A percentile compares a stretch with the other conserved stretches of the same genome.
Evolutionary conservation across 1,140 invertebrate genomes (phyloP).

Genomic region (Drosophila saltans): DNA sequence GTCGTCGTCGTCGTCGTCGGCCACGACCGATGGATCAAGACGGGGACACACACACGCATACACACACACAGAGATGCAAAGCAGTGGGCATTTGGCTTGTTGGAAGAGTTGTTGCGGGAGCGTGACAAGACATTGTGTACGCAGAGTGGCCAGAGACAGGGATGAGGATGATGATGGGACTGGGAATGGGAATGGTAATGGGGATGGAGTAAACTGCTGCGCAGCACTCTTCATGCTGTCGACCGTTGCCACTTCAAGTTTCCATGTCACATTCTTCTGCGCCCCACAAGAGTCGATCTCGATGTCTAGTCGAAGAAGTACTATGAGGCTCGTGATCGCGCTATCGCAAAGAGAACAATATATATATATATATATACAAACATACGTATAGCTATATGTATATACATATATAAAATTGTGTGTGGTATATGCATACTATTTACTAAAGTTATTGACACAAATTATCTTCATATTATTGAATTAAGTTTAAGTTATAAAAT

Average conservation of each 20-base stretch:
- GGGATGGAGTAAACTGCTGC: too few relatives aligned
- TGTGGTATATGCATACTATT: too few relatives aligned
- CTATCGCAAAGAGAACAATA: slow-evolving; percentile 18
- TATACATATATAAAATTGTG: too few relatives aligned
- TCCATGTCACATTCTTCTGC: slow-evolving; percentile 71
- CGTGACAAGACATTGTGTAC: slow-evolving; percentile 68
- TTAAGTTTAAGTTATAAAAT: too few relatives aligned
- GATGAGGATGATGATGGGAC: slow-evolving; percentile 1
- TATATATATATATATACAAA: neutral
- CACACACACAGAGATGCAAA: too few relatives aligned
- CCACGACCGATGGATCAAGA: slow-evolving; percentile 27
- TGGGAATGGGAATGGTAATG: neutral
- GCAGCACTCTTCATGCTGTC: slow-evolving; percentile 47
- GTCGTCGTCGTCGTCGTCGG: slow-evolving; percentile 19
- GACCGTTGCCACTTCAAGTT: slow-evolving; percentile 64
- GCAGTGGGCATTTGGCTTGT: slow-evolving; percentile 36
- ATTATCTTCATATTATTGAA: too few relatives aligned
- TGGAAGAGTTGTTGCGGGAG: slow-evolving; percentile 33
- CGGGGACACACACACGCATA: slow-evolving; percentile 19
- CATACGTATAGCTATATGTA: too few relatives aligned
- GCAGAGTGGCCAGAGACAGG: slow-evolving; percentile 1
- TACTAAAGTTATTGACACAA: too few relatives aligned
- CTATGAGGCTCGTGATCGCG: slow-evolving; percentile 34
- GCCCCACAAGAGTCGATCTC: slow-evolving; percentile 55
- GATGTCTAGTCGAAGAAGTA: slow-evolving; percentile 42